These are phyloP conservation scores for Hippopotamyrus pictus DNA, from an alignment of 2,797 vertebrate genomes.

Conservation along the genomic window DNA sequence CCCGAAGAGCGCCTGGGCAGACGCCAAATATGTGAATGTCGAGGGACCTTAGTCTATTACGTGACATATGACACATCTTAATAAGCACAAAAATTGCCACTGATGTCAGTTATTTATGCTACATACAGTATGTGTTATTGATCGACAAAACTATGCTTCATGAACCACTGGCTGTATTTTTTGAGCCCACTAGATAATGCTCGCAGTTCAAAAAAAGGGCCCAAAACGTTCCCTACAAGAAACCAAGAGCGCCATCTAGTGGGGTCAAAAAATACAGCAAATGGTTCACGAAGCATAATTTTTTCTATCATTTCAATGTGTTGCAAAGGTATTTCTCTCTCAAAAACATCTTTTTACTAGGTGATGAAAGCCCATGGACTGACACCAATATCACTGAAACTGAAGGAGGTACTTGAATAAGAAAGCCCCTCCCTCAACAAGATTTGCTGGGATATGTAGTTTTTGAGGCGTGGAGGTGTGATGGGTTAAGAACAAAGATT, in stretches of 20 bases:
- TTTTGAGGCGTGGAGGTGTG: not conserved
- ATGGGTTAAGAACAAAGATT: not conserved
- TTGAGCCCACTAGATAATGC: not conserved
- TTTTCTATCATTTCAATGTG: not conserved
- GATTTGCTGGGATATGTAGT: not conserved
- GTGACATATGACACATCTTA: slow-evolving; percentile 31
- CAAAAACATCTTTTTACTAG: slow-evolving; percentile 49
- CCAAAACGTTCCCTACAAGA: not conserved
- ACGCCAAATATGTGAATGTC: slow-evolving; percentile 94
- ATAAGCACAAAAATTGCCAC: not conserved
- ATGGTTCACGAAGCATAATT: not conserved
- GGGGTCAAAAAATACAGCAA: not conserved
- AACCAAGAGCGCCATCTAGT: not conserved
- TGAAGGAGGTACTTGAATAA: slow-evolving; percentile 82
- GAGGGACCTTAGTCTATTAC: too few species aligned
- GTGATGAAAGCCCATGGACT: slow-evolving; percentile 92
- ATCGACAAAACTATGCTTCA: not conserved
- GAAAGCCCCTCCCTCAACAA: not conserved
- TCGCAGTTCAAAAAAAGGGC: not conserved
- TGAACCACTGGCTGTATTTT: not conserved
- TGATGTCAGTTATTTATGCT: not conserved
- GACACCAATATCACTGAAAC: slow-evolving; percentile 81
- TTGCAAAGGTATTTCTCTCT: not conserved
- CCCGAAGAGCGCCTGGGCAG: slow-evolving; percentile 97
- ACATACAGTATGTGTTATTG: not conserved